Conservation (phyloP, 64 coral and sea anemone genomes). For the Acropora tenuis region DNA sequence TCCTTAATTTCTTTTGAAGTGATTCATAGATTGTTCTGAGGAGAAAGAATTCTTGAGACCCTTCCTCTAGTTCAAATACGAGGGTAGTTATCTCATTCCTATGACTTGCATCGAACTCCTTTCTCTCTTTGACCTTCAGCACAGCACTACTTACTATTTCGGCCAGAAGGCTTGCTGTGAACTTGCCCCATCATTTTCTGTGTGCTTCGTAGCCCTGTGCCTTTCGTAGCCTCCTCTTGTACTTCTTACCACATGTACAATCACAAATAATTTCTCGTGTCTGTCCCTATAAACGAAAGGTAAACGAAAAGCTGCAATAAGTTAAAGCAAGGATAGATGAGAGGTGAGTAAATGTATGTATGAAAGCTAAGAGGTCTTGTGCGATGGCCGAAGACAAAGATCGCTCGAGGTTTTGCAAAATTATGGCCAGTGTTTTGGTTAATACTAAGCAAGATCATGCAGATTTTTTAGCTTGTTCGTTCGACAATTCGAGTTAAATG, state of each 20-base stretch:
- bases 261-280: slow-evolving; percentile 13
- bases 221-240: slow-evolving; percentile 51
- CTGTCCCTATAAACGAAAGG: neutral
- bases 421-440: no score
- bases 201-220: slow-evolving; percentile 51
- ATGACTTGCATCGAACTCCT: neutral
- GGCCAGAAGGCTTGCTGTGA: slow-evolving; percentile 26
- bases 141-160: slow-evolving; percentile 29
- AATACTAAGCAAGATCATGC: neutral
- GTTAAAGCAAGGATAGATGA: no score
- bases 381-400: neutral
- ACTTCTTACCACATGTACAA: slow-evolving; percentile 65
- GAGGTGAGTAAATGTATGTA: no score
- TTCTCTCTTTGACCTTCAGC: slow-evolving; percentile 1
- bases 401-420: neutral
- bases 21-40: slow-evolving; percentile 50
- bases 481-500: neutral
- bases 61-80: slow-evolving; percentile 36
- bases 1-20: slow-evolving; percentile 59
- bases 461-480: neutral
- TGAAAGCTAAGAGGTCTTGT: no score
- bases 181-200: slow-evolving; percentile 32
- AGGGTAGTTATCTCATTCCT: slow-evolving; percentile 43
- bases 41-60: slow-evolving; percentile 47
- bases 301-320: neutral